Evolutionary conservation across 2,888 invertebrate genomes (phyloP), one percentile per base, ranked within the genome.

Genomic region (Alitta virens): DNA sequence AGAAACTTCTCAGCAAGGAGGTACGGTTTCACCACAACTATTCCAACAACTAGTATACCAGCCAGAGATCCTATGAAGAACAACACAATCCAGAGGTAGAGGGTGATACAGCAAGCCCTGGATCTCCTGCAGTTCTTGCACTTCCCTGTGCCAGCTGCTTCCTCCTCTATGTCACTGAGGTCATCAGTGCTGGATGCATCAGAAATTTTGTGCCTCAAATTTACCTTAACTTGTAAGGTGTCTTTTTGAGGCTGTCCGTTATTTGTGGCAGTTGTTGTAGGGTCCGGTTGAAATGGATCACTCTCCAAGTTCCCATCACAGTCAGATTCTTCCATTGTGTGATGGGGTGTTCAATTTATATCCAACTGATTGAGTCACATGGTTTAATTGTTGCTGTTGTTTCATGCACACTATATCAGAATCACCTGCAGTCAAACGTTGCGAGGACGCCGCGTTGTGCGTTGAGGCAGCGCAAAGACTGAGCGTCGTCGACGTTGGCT

Each of bases 21-120:
- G 50, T 61, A 67, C 21, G 65, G 65, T 18, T 56, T 60, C 18
- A 63, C 65, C 51, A 67, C 61, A 16, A 63, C 43, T 0, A 67
- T 62, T 1, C 65, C 57, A 18, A 67, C 60, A 16, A 65, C 53
- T 14, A 65, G 52, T 42, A 67, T 24, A 7, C 64, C 65, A 7
- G 63, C 59, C 9, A 65, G 42, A 18, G 60, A 63, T n/a, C 60
- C 63, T 3, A 65, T 27, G 14, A 63, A 42, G 0, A 65, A 58
- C 26, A 67, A 42, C n/a, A 61, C 57, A 16, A 67, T 33, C 60
- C 65, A 50, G 21, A 63, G 53, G 56, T 67, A 67, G 2, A 61
- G 26, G 18, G 49, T 56, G 26, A 67, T 58, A 40, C 59, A 60
- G 42, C 63, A 65, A 25, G 60, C 50, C 16, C 64, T 54, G 12